Conservation (phyloP, 2,113 vertebrate species). For the Australoheros scitulus region DNA sequence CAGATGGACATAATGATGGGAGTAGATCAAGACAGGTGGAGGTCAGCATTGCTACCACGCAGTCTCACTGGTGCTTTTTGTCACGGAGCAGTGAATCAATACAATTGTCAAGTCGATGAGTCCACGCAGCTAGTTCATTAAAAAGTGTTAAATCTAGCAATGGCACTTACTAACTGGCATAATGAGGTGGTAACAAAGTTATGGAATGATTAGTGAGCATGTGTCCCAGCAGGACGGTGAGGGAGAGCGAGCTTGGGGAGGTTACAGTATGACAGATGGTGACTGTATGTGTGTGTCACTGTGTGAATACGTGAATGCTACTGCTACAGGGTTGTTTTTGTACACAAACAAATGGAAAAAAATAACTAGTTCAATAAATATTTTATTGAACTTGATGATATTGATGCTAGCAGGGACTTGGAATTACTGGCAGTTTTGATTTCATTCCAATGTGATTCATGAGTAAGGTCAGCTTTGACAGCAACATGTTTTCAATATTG, state of each 20-base stretch:
- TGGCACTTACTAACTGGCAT: constrained; percentile 48
- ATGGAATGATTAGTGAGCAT: constrained; percentile 73
- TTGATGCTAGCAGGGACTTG: background rate
- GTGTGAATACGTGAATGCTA: constrained; percentile 62
- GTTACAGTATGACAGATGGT: constrained; percentile 68
- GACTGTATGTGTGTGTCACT: constrained; percentile 57
- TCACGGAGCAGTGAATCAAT: constrained; percentile 58
- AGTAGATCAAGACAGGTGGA: constrained; percentile 57
- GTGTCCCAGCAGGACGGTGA: constrained; percentile 61
- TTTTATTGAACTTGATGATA: constrained; percentile 14
- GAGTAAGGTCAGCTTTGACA: constrained; percentile 1
- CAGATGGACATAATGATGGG: constrained; percentile 65
- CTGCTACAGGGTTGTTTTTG: constrained; percentile 54
- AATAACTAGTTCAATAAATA: constrained; percentile 39
- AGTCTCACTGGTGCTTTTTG: constrained; percentile 37
- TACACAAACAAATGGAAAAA: constrained; percentile 40
- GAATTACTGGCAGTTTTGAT: background rate
- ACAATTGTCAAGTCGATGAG: constrained; percentile 50
- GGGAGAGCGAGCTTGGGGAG: constrained; percentile 59
- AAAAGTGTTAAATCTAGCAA: constrained; percentile 52
- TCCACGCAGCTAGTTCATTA: constrained; percentile 41
- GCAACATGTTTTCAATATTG: background rate
- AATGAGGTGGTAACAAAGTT: constrained; percentile 76
- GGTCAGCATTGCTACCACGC: constrained; percentile 46
- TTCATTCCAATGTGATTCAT: constrained; percentile 15